Conservation (phyloP, 2,113 vertebrate genomes). For the Sylvietta virens region DNA sequence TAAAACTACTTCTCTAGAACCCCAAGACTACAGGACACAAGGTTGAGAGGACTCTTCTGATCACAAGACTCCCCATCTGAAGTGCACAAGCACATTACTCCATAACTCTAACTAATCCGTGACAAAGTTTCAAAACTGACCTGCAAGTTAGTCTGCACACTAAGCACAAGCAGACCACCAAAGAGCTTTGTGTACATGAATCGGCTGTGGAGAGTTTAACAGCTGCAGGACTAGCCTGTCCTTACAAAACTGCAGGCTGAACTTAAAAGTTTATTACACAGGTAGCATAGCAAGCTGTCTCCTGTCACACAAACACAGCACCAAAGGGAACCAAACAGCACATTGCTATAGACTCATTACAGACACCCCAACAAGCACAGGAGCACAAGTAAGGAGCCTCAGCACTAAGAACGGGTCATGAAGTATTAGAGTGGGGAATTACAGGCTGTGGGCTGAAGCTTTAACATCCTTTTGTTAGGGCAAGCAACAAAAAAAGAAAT, state of each 20-base stretch:
- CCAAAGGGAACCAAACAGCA: not conserved
- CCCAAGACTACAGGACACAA: not conserved
- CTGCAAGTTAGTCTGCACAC: rapidly evolving
- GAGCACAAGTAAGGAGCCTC: not conserved
- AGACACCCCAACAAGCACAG: rapidly evolving
- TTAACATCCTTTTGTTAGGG: not conserved
- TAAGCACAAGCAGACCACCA: rapidly evolving
- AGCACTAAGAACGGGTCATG: rapidly evolving
- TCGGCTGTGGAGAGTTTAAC: rapidly evolving
- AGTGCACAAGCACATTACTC: not conserved
- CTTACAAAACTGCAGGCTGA: not conserved
- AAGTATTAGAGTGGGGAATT: not conserved
- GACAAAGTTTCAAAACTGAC: not conserved
- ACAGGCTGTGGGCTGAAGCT: not conserved
- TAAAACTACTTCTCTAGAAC: not conserved
- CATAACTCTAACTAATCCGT: not conserved
- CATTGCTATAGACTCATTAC: not conserved
- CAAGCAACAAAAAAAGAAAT: not conserved
- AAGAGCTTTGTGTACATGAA: not conserved
- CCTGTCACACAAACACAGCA: not conserved
- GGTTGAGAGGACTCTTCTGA: not conserved
- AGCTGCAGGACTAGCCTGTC: not conserved
- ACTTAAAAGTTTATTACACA: not conserved
- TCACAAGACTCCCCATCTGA: not conserved
- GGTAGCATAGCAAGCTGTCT: not conserved